Percentiles rank a stretch among this genome's conserved stretches.
Evolutionary conservation across 1,140 invertebrate genomes (phyloP).

Genomic region (Ips typographus): DNA sequence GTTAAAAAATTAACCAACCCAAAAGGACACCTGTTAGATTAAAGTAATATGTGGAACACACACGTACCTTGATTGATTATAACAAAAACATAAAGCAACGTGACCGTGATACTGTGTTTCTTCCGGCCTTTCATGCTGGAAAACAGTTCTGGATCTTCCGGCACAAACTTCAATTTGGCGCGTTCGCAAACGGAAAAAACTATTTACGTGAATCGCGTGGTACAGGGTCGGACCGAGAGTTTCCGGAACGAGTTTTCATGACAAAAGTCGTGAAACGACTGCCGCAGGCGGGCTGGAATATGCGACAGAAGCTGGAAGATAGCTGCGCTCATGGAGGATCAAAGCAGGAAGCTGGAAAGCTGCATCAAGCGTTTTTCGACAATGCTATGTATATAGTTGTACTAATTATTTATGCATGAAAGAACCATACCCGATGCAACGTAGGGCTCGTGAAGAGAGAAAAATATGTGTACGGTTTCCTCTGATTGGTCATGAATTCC

Average conservation of each 20-base stretch:
- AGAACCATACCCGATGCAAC: neutral
- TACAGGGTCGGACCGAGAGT: conserved; percentile 4
- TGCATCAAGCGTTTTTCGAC: conserved; percentile 30
- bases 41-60: conserved; percentile 4
- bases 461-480: neutral
- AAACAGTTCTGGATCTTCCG: neutral
- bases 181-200: conserved; percentile 15
- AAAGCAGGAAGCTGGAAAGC: conserved; percentile 30
- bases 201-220: conserved; percentile 34
- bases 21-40: conserved; percentile 28
- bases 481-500: conserved; percentile 1
- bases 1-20: conserved; percentile 22
- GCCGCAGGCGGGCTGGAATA: conserved; percentile 32
- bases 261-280: conserved; percentile 33
- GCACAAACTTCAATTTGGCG: conserved; percentile 6
- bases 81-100: conserved; percentile 29
- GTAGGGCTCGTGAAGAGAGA: neutral
- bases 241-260: conserved; percentile 24
- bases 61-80: conserved; percentile 30
- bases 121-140: conserved; percentile 17
- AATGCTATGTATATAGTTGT: conserved; percentile 9
- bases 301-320: conserved; percentile 37
- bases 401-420: conserved; percentile 18
- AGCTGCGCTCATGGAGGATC: conserved; percentile 30
- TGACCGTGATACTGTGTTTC: conserved; percentile 25